A percentile compares a stretch with the other conserved stretches of the same genome.
Conservation (phyloP, 2,113 vertebrate species). For the Pollachius pollachius region DNA sequence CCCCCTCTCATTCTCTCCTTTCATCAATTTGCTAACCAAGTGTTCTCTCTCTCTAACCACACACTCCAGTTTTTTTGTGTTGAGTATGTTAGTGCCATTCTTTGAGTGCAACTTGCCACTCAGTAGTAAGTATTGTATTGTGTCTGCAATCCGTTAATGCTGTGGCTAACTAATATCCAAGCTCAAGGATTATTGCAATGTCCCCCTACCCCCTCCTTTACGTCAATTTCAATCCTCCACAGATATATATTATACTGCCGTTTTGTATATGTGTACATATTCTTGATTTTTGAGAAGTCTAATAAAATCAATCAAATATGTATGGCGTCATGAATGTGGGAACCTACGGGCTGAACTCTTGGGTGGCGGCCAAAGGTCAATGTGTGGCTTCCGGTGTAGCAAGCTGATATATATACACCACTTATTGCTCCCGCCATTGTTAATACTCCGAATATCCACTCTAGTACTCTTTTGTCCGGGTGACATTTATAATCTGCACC, state of each 20-base stretch:
- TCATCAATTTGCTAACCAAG: slow-evolving; percentile 25
- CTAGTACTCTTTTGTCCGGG: no score
- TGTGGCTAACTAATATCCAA: slow-evolving; percentile 60
- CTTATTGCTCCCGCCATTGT: no score
- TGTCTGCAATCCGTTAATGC: slow-evolving; percentile 58
- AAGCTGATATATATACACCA: no score
- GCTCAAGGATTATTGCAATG: slow-evolving; percentile 50
- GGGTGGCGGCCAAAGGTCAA: no score
- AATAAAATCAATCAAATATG: slow-evolving; percentile 49
- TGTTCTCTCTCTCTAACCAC: slow-evolving; percentile 29
- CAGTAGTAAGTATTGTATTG: slow-evolving; percentile 67
- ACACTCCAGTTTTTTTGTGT: slow-evolving; percentile 22
- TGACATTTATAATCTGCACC: no score
- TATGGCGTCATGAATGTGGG: neutral
- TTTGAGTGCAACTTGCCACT: slow-evolving; percentile 55
- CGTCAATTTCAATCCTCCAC: slow-evolving; percentile 23
- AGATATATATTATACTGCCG: slow-evolving; percentile 50
- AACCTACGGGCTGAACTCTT: no score
- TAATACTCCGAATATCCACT: no score
- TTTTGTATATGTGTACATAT: slow-evolving; percentile 68
- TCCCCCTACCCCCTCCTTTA: slow-evolving; percentile 10
- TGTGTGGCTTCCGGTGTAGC: no score
- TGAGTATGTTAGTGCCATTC: slow-evolving; percentile 44
- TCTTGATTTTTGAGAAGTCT: slow-evolving; percentile 42
- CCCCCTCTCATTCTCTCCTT: slow-evolving; percentile 9